A percentile compares a stretch with the other conserved stretches of the same genome.
These are phyloP conservation scores for Oscheius myriophilus DNA, from an alignment of 2,888 invertebrate species.

Conservation along the genomic window DNA sequence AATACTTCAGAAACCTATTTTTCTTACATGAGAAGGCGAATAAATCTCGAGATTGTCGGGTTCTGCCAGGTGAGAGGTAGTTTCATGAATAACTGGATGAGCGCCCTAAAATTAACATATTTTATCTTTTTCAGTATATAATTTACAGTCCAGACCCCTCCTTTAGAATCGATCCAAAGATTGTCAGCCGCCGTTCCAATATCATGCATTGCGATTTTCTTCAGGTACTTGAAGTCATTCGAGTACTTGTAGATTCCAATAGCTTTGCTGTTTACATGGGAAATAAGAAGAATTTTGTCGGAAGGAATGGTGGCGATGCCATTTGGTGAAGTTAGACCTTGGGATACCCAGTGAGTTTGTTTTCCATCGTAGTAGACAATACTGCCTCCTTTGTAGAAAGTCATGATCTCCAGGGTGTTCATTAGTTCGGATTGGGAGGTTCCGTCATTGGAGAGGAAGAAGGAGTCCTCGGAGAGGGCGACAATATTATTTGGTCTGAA, in stretches of 20 bases:
- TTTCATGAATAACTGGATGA: slow-evolving; percentile 38
- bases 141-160: slow-evolving; percentile 40
- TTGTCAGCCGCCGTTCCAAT: slow-evolving; percentile 42
- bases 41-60: slow-evolving; percentile 10
- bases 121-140: too few relatives aligned
- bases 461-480: slow-evolving; percentile 43
- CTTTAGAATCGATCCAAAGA: slow-evolving; percentile 39
- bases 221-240: slow-evolving; percentile 26
- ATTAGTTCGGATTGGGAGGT: slow-evolving; percentile 31
- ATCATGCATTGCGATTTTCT: slow-evolving; percentile 6
- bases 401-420: slow-evolving; percentile 35
- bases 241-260: slow-evolving; percentile 34
- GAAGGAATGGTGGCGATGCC: neutral
- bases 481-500: slow-evolving; percentile 47
- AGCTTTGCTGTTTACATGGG: slow-evolving; percentile 37
- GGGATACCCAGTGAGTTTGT: neutral
- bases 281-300: slow-evolving; percentile 38
- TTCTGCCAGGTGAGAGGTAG: slow-evolving; percentile 26
- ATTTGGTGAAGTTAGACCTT: slow-evolving; percentile 1
- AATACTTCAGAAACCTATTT: neutral
- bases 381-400: slow-evolving; percentile 36
- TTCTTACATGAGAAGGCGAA: slow-evolving; percentile 35
- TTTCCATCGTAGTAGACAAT: slow-evolving; percentile 46
- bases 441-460: slow-evolving; percentile 53
- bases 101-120: slow-evolving; percentile 34